Evolutionary conservation across 1,140 invertebrate genomes (phyloP).

Genomic region (Pseudachorutes palmiensis): DNA sequence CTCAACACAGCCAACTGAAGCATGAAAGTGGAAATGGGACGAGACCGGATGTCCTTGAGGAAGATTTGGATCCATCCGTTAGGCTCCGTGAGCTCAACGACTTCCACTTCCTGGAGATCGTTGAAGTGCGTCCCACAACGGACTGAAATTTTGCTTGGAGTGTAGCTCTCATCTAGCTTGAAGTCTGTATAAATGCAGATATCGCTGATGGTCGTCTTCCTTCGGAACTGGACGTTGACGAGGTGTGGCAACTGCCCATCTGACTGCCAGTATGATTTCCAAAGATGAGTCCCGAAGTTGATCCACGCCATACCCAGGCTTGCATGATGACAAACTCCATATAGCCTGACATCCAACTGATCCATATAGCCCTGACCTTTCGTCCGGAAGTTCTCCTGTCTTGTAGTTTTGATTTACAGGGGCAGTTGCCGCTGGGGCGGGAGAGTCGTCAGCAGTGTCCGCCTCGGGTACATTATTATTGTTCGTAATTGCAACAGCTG

Average conservation of each 20-base stretch:
- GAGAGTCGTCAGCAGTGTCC: slow-evolving; percentile 2
- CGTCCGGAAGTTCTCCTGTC: slow-evolving; percentile 44
- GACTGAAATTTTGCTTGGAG: slow-evolving; percentile 90
- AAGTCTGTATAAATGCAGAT: slow-evolving; percentile 97
- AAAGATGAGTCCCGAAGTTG: slow-evolving; percentile 88
- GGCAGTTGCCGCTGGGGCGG: not conserved
- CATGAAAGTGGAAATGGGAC: slow-evolving; percentile 88
- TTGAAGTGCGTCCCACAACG: slow-evolving; percentile 93
- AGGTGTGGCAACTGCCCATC: slow-evolving; percentile 96
- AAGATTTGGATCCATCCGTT: slow-evolving; percentile 91
- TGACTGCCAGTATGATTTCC: slow-evolving; percentile 98
- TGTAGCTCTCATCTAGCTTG: slow-evolving; percentile 98
- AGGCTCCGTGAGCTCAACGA: slow-evolving; percentile 87
- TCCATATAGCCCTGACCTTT: slow-evolving; percentile 58
- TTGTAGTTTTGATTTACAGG: slow-evolving; percentile 24
- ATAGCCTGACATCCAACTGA: slow-evolving; percentile 95
- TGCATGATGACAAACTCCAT: slow-evolving; percentile 96
- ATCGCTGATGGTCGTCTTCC: slow-evolving; percentile 89
- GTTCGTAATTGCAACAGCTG: too few relatives aligned
- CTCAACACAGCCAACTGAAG: slow-evolving; percentile 93
- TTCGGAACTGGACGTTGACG: slow-evolving; percentile 94
- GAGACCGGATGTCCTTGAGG: slow-evolving; percentile 77
- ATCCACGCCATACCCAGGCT: slow-evolving; percentile 96
- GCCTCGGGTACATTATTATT: too few relatives aligned
- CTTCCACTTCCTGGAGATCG: slow-evolving; percentile 94